Evolutionary conservation across 2,113 vertebrate genomes (phyloP).

Genomic region (Elgaria multicarinata): DNA sequence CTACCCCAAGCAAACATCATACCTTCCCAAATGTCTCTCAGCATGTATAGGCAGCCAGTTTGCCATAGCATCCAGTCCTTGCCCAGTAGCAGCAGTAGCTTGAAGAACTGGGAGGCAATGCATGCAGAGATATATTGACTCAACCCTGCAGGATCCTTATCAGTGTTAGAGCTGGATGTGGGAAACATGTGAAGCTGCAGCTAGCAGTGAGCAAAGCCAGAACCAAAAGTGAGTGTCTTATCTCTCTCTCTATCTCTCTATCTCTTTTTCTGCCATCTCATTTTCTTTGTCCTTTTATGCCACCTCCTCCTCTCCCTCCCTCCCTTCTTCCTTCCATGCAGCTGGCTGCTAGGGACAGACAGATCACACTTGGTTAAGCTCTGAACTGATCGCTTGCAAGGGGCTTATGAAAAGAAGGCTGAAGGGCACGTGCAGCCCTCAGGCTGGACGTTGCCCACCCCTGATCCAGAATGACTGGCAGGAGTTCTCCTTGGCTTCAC

Average conservation of each 20-base stretch:
- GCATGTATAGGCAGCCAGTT: not conserved
- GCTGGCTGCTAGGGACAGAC: not conserved
- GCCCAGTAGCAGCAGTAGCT: not conserved
- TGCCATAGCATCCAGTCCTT: not conserved
- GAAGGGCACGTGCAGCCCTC: too few relatives aligned
- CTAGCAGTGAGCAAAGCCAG: too few relatives aligned
- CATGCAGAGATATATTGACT: not conserved
- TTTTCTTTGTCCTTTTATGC: too few relatives aligned
- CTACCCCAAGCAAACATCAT: not conserved
- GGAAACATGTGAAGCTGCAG: not conserved
- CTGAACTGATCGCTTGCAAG: too few relatives aligned
- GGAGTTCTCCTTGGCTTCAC: too few relatives aligned
- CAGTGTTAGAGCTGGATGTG: not conserved
- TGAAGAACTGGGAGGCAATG: not conserved
- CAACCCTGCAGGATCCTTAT: too few relatives aligned
- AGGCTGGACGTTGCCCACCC: too few relatives aligned
- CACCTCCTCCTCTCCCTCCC: not conserved
- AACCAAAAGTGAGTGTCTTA: too few relatives aligned
- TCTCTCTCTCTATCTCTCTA: not conserved
- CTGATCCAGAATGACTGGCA: too few relatives aligned
- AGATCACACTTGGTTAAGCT: too few relatives aligned
- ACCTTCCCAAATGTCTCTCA: not conserved
- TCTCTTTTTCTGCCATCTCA: not conserved
- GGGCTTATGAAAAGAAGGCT: too few relatives aligned
- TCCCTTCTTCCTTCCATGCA: not conserved